These are phyloP conservation scores for Pagrus major DNA, from an alignment of 2,113 vertebrate genomes.

Conservation along the genomic window DNA sequence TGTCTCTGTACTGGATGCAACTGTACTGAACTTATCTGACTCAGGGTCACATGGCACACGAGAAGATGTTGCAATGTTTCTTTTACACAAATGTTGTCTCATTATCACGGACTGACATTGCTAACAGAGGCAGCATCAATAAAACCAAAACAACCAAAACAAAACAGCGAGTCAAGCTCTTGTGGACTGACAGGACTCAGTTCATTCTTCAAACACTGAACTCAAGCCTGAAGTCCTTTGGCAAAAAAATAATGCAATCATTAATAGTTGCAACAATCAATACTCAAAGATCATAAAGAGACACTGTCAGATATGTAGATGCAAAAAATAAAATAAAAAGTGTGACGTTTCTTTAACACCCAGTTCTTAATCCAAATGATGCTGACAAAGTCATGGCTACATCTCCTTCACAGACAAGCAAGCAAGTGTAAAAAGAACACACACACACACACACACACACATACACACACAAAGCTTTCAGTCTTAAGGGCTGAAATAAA, in stretches of 20 bases:
- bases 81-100: neutral
- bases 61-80: neutral
- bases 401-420: conserved; percentile 74
- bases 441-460: neutral
- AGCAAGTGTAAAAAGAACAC: conserved; percentile 63
- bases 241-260: conserved; percentile 14
- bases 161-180: neutral
- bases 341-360: neutral
- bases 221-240: conserved; percentile 19
- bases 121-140: neutral
- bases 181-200: neutral
- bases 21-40: neutral
- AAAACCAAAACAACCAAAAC: too few relatives aligned
- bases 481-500: conserved; percentile 10
- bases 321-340: conserved; percentile 56
- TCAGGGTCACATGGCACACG: neutral
- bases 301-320: conserved; percentile 24
- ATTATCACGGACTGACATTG: neutral
- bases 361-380: conserved; percentile 22
- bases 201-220: conserved; percentile 13
- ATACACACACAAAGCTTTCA: neutral
- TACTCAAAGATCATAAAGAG: conserved; percentile 24
- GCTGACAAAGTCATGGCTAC: conserved; percentile 31
- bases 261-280: conserved; percentile 18
- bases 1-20: neutral